These are phyloP conservation scores for Gonioctena quinquepunctata DNA, from an alignment of 1,140 invertebrate genomes.

Conservation along the genomic window DNA sequence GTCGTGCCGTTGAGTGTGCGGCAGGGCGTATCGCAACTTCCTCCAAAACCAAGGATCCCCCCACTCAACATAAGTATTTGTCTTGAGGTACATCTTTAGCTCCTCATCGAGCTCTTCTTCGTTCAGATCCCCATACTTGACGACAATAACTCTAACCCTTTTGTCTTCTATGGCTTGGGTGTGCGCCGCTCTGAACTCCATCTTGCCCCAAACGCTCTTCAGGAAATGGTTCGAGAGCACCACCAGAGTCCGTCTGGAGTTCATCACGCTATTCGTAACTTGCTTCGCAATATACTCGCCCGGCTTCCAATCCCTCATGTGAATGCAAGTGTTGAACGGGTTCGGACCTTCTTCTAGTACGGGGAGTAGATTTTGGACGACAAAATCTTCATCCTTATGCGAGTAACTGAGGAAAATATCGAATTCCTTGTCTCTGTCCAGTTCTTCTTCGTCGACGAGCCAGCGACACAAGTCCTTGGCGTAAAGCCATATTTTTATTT, in stretches of 20 bases:
- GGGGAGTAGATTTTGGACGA: constrained; percentile 69
- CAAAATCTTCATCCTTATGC: constrained; percentile 77
- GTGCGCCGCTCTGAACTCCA: constrained; percentile 84
- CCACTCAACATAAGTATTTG: constrained; percentile 87
- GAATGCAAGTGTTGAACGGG: constrained; percentile 73
- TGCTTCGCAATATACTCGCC: constrained; percentile 80
- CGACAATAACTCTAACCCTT: constrained; percentile 64
- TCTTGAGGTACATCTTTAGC: constrained; percentile 74
- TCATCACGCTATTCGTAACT: constrained; percentile 76
- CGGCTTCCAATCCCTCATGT: constrained; percentile 80
- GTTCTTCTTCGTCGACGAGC: constrained; percentile 70
- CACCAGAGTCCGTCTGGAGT: constrained; percentile 80
- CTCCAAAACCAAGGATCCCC: constrained; percentile 87
- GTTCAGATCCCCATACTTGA: constrained; percentile 76
- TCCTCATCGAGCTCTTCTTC: constrained; percentile 72
- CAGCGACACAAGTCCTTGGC: constrained; percentile 66
- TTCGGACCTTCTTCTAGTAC: constrained; percentile 66
- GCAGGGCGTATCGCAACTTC: constrained; percentile 70
- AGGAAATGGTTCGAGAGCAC: constrained; percentile 82
- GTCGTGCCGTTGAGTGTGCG: constrained; percentile 21
- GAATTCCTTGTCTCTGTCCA: constrained; percentile 77
- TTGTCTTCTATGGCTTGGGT: constrained; percentile 74
- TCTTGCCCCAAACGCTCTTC: constrained; percentile 80
- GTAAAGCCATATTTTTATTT: constrained; percentile 74
- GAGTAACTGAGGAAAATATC: constrained; percentile 90